phyloP scores from a whole-genome alignment of 2,888 invertebrate genomes.

The Drosophila pseudotakahashii region DNA sequence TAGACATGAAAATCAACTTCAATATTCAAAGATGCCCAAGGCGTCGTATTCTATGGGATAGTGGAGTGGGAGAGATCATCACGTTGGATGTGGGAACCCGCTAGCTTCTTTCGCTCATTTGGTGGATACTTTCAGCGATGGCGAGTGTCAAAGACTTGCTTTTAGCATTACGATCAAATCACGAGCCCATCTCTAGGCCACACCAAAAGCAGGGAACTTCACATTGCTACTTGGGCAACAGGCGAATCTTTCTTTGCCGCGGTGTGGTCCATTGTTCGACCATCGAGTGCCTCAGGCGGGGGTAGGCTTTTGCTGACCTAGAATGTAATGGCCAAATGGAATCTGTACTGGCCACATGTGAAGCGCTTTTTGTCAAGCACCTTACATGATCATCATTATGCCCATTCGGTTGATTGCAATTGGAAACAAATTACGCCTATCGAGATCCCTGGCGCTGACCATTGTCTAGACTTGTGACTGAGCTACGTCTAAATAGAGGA shows the following conservation, averaged over 20 bases:
- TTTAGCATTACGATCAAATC: slow-evolving; percentile 9
- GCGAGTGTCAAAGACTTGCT: slow-evolving; percentile 7
- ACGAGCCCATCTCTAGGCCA: slow-evolving; percentile 28
- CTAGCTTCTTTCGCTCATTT: slow-evolving; percentile 11
- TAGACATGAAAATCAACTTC: slow-evolving; percentile 28
- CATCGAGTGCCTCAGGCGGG: slow-evolving; percentile 19
- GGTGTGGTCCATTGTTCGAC: slow-evolving; percentile 55
- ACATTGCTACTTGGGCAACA: slow-evolving; percentile 28
- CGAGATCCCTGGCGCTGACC: slow-evolving; percentile 64
- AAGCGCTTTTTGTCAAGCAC: slow-evolving; percentile 13
- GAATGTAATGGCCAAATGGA: slow-evolving; percentile 48
- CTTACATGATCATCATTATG: slow-evolving; percentile 37
- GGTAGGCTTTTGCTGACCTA: slow-evolving; percentile 60
- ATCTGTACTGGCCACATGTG: neutral
- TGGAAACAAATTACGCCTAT: slow-evolving; percentile 45
- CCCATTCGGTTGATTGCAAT: slow-evolving; percentile 49
- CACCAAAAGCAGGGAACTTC: slow-evolving; percentile 20
- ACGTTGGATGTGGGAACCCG: slow-evolving; percentile 7
- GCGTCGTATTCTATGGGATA: slow-evolving; percentile 55
- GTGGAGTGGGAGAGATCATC: slow-evolving; percentile 1
- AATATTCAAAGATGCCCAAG: slow-evolving; percentile 49
- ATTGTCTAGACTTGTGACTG: slow-evolving; percentile 79
- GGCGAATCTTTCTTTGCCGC: slow-evolving; percentile 5
- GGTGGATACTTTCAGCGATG: slow-evolving; percentile 3
- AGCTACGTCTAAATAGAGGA: slow-evolving; percentile 72